Evolutionary conservation across 1,140 invertebrate genomes (phyloP).

Genomic region (Drosophila ambigua): DNA sequence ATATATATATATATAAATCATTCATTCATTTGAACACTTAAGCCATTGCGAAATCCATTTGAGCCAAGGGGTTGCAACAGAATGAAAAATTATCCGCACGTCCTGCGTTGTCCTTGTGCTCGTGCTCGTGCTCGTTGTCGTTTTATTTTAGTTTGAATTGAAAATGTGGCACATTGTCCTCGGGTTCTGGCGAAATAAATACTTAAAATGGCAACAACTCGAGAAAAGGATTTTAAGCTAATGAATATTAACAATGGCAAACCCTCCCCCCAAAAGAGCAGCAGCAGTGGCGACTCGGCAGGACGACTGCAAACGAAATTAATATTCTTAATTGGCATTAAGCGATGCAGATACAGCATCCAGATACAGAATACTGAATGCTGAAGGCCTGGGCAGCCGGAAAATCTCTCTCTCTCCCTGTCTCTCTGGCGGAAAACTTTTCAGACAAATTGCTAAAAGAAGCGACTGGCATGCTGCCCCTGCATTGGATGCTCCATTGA

Average conservation of each 20-base stretch:
- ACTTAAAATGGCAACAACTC: slow-evolving; percentile 44
- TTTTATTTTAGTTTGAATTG: not conserved
- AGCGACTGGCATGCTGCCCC: not conserved
- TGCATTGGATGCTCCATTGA: slow-evolving; percentile 8
- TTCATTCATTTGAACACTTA: slow-evolving; percentile 30
- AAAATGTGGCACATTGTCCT: too few relatives aligned
- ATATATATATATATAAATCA: slow-evolving; percentile 15
- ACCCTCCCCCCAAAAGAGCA: not conserved
- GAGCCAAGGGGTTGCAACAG: slow-evolving; percentile 11
- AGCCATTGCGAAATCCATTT: slow-evolving; percentile 54
- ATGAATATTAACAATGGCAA: slow-evolving; percentile 74
- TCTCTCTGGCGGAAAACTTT: slow-evolving; percentile 1
- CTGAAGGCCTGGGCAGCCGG: too few relatives aligned
- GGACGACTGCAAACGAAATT: slow-evolving; percentile 64
- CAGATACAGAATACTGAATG: slow-evolving; percentile 33
- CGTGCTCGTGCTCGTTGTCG: not conserved
- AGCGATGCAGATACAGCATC: slow-evolving; percentile 22
- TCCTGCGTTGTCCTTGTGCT: slow-evolving; percentile 21
- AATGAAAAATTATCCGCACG: slow-evolving; percentile 73
- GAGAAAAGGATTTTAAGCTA: slow-evolving; percentile 70
- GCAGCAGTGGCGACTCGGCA: not conserved
- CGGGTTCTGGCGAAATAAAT: not conserved
- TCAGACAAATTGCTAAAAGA: slow-evolving; percentile 12
- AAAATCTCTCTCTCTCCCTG: not conserved
- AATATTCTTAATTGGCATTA: slow-evolving; percentile 80